phyloP scores from a whole-genome alignment of 2,113 vertebrate species.

The Catharus bicknelli region DNA sequence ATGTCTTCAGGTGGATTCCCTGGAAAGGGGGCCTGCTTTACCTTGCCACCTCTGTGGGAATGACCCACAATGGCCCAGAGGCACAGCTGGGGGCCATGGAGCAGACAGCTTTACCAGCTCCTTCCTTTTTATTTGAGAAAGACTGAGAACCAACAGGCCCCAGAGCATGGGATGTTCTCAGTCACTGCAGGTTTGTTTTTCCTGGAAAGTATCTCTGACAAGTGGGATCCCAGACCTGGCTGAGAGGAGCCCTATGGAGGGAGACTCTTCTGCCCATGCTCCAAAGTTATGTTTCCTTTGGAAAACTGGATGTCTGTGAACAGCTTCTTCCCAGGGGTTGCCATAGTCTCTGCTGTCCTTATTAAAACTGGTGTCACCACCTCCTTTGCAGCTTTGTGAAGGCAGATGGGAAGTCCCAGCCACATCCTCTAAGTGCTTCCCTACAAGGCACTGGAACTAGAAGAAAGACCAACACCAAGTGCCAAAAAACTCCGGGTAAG shows the following conservation, averaged over 20 bases:
- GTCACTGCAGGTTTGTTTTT: neutral
- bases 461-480: neutral
- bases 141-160: neutral
- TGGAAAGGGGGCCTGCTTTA: neutral
- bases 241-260: neutral
- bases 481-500: rapidly evolving
- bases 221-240: neutral
- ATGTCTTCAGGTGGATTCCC: neutral
- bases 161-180: neutral
- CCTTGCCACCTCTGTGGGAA: neutral
- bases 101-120: neutral
- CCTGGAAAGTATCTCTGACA: neutral
- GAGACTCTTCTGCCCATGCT: neutral
- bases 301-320: neutral
- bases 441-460: neutral
- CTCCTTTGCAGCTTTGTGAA: neutral
- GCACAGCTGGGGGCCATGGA: neutral
- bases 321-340: neutral
- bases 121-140: neutral
- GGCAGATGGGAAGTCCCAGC: neutral
- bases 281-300: neutral
- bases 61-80: no score
- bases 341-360: neutral
- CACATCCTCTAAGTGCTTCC: neutral
- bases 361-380: neutral